Evolutionary conservation across 2,888 invertebrate genomes (phyloP).

Genomic region (Cordilura impudica): DNA sequence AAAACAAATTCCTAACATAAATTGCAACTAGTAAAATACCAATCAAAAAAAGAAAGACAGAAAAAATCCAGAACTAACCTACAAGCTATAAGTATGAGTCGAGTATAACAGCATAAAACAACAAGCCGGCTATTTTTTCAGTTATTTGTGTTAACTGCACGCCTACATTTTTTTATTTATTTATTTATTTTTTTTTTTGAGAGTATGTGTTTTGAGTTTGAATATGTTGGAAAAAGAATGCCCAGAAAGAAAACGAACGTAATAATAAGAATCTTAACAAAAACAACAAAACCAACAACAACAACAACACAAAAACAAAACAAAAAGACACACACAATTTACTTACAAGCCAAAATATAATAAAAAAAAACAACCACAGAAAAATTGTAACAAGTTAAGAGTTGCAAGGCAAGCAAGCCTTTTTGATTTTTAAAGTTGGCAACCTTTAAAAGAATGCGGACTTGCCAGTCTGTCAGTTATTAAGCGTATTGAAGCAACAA

Average conservation of each 20-base stretch:
- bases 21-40: slow-evolving; percentile 35
- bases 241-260: slow-evolving; percentile 48
- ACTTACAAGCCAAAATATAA: slow-evolving; percentile 27
- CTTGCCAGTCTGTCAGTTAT: slow-evolving; percentile 66
- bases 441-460: slow-evolving; percentile 77
- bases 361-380: slow-evolving; percentile 7
- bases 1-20: slow-evolving; percentile 50
- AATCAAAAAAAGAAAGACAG: slow-evolving; percentile 14
- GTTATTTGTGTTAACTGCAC: slow-evolving; percentile 38
- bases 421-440: slow-evolving; percentile 70
- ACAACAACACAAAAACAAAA: neutral
- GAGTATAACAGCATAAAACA: neutral
- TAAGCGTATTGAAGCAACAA: slow-evolving; percentile 29
- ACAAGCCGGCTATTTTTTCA: slow-evolving; percentile 49
- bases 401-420: slow-evolving; percentile 62
- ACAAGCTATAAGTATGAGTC: slow-evolving; percentile 1
- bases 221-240: slow-evolving; percentile 38
- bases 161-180: slow-evolving; percentile 40
- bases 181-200: neutral
- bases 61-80: slow-evolving; percentile 25
- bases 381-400: slow-evolving; percentile 59
- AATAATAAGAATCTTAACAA: slow-evolving; percentile 48
- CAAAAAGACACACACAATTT: slow-evolving; percentile 29
- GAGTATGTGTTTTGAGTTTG: slow-evolving; percentile 34
- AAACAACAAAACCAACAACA: too few relatives aligned